Conservation (phyloP, 2,797 vertebrate genomes). For the Acipenser ruthenus region DNA sequence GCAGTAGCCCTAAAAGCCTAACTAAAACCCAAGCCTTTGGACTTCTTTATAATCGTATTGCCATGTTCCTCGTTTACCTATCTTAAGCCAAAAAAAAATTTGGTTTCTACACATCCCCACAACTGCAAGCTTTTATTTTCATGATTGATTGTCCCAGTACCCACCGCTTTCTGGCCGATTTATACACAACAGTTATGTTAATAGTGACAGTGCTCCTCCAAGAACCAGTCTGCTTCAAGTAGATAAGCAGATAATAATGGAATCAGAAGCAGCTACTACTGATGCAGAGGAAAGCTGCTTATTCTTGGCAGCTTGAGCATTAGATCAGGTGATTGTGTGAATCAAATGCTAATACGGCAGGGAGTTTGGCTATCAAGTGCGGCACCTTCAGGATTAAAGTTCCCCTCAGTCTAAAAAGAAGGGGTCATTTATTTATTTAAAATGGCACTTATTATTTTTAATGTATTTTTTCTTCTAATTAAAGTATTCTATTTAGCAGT, state of each 20-base stretch:
- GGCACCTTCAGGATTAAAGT: conserved; percentile 26
- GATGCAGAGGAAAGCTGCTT: conserved; percentile 28
- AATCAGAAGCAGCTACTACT: conserved; percentile 25
- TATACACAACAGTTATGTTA: conserved; percentile 4
- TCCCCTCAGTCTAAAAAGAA: conserved; percentile 2
- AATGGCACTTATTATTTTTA: no score
- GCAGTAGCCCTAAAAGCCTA: not conserved
- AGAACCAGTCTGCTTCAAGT: conserved; percentile 23
- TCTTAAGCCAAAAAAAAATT: not conserved
- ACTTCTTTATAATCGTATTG: conserved; percentile 7
- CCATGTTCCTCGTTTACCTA: not conserved
- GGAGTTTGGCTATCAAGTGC: conserved; percentile 21
- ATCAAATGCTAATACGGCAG: conserved; percentile 20
- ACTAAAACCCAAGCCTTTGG: no score
- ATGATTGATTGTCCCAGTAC: conserved; percentile 9
- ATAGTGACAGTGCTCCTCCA: conserved; percentile 12
- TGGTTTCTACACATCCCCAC: conserved; percentile 1
- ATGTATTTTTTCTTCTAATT: no score
- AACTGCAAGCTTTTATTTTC: not conserved
- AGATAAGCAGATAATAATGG: conserved; percentile 28
- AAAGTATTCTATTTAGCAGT: no score
- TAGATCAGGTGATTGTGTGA: conserved; percentile 24
- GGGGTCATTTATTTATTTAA: no score
- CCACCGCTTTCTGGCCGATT: conserved; percentile 6
- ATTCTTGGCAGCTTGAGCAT: conserved; percentile 19